Evolutionary conservation across 2,888 invertebrate genomes (phyloP).

Genomic region (Phlogophora meticulosa): DNA sequence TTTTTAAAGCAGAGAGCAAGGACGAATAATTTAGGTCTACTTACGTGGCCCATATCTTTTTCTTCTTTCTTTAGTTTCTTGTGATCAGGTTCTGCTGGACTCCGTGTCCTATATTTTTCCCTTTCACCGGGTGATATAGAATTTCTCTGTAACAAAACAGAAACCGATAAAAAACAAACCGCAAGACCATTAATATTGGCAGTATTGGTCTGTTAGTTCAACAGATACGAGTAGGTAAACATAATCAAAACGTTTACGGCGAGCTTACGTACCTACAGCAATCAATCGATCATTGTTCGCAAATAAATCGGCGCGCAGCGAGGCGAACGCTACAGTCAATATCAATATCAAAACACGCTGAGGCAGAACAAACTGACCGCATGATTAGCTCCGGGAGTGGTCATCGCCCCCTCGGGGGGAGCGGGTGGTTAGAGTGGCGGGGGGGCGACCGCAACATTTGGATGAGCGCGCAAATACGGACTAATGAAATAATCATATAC

Average conservation of each 20-base stretch:
- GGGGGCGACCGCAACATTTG: slow-evolving; percentile 82
- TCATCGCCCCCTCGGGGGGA: slow-evolving; percentile 81
- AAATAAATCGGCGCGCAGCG: slow-evolving; percentile 90
- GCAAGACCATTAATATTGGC: slow-evolving; percentile 70
- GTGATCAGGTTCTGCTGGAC: slow-evolving; percentile 94
- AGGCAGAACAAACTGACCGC: slow-evolving; percentile 91
- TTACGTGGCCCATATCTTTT: slow-evolving; percentile 95
- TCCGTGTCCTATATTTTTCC: slow-evolving; percentile 96
- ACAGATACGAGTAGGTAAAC: slow-evolving; percentile 86
- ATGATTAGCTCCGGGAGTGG: slow-evolving; percentile 91
- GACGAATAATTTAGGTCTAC: slow-evolving; percentile 72
- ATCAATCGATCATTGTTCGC: slow-evolving; percentile 91
- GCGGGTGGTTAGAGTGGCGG: slow-evolving; percentile 49
- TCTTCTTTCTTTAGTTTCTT: slow-evolving; percentile 96
- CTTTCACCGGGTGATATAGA: slow-evolving; percentile 96
- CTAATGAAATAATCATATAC: slow-evolving; percentile 91
- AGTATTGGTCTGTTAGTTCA: slow-evolving; percentile 79
- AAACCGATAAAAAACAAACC: slow-evolving; percentile 69
- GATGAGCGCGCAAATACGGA: slow-evolving; percentile 89
- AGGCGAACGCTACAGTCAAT: slow-evolving; percentile 89
- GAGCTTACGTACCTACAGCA: slow-evolving; percentile 86
- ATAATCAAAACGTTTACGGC: slow-evolving; percentile 89
- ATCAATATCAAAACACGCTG: slow-evolving; percentile 91
- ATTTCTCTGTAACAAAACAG: slow-evolving; percentile 93
- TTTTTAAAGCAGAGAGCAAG: background rate